A percentile compares a stretch with the other conserved stretches of the same genome.
phyloP scores from a whole-genome alignment of 2,888 invertebrate species.

The Chromoteleia sp. region DNA sequence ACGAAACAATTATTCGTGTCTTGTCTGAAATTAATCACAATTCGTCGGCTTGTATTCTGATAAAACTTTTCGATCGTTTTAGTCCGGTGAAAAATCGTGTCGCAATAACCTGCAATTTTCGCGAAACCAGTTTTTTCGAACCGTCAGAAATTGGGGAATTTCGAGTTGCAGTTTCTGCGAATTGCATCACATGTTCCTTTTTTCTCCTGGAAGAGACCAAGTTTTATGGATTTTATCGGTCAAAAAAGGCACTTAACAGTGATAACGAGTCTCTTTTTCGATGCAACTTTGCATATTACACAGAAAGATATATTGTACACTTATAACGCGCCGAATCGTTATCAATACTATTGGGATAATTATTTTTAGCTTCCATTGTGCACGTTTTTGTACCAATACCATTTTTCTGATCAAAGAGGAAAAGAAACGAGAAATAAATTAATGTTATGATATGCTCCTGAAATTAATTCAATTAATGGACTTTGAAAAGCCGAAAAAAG shows the following conservation, averaged over 20 bases:
- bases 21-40: constrained; percentile 14
- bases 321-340: background rate
- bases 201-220: background rate
- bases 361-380: background rate
- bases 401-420: background rate
- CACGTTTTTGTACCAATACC: background rate
- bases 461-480: background rate
- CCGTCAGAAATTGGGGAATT: constrained; percentile 3
- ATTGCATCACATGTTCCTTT: constrained; percentile 10
- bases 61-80: background rate
- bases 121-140: constrained; percentile 25
- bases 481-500: too few species aligned
- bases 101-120: constrained; percentile 17
- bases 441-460: background rate
- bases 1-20: background rate
- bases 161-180: constrained; percentile 4
- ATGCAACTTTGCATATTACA: background rate
- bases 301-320: background rate
- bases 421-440: background rate
- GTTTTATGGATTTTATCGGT: constrained; percentile 19
- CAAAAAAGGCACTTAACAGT: constrained; percentile 24
- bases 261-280: constrained; percentile 16
- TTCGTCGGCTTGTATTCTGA: background rate
- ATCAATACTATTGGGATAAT: constrained; percentile 16
- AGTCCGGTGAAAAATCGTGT: constrained; percentile 18